These are phyloP conservation scores for Nesidiocoris tenuis DNA, from an alignment of 2,888 invertebrate species.

Conservation along the genomic window DNA sequence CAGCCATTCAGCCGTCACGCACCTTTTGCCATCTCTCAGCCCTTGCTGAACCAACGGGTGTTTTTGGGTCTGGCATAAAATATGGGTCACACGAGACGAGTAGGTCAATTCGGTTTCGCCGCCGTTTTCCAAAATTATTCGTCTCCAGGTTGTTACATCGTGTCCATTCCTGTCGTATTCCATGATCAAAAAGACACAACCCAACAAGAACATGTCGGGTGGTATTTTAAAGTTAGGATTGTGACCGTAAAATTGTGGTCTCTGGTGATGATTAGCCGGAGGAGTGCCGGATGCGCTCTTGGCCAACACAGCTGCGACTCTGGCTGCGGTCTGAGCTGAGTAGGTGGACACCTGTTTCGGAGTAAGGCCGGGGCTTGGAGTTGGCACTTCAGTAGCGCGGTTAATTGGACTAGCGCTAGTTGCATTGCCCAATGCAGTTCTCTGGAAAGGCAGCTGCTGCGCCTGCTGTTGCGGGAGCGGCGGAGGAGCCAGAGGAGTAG, in stretches of 20 bases:
- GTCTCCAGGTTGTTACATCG: slow-evolving; percentile 63
- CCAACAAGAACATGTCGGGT: slow-evolving; percentile 82
- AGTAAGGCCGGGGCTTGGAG: slow-evolving; percentile 11
- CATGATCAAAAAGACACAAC: slow-evolving; percentile 88
- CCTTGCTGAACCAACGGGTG: slow-evolving; percentile 87
- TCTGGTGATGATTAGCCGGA: slow-evolving; percentile 59
- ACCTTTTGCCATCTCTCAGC: slow-evolving; percentile 64
- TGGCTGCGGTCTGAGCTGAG: slow-evolving; percentile 51
- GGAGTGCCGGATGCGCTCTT: slow-evolving; percentile 53
- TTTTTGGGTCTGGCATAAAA: slow-evolving; percentile 85
- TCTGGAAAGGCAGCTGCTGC: slow-evolving; percentile 41
- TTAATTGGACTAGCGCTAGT: slow-evolving; percentile 45
- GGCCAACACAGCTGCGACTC: slow-evolving; percentile 52
- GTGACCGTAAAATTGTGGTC: slow-evolving; percentile 86
- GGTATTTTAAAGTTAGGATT: slow-evolving; percentile 88
- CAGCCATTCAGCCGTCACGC: slow-evolving; percentile 85
- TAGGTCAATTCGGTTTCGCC: slow-evolving; percentile 86
- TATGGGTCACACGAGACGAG: slow-evolving; percentile 84
- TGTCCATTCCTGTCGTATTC: slow-evolving; percentile 76
- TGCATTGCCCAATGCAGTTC: slow-evolving; percentile 50
- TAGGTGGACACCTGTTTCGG: slow-evolving; percentile 44
- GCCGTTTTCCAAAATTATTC: slow-evolving; percentile 75
- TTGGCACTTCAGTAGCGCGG: slow-evolving; percentile 7
- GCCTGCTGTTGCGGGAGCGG: slow-evolving; percentile 45
- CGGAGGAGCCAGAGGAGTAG: slow-evolving; percentile 53